Conservation (phyloP, 2,113 vertebrate genomes). For the Hoplias malabaricus region DNA sequence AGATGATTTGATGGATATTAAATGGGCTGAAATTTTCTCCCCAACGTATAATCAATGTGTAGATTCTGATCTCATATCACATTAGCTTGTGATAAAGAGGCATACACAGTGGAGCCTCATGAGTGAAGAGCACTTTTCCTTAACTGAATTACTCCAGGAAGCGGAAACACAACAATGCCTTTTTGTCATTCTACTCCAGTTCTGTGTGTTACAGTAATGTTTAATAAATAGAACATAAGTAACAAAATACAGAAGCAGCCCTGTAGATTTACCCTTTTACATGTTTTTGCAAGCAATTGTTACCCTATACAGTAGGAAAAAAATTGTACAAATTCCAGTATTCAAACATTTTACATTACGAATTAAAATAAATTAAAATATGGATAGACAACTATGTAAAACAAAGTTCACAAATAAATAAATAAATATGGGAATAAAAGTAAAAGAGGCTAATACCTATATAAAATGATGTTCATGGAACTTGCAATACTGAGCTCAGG, state of each 20-base stretch:
- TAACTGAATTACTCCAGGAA: neutral
- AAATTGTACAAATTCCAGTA: constrained; percentile 38
- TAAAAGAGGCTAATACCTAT: neutral
- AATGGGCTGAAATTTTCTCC: neutral
- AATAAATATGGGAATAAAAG: neutral
- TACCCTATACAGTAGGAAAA: constrained; percentile 30
- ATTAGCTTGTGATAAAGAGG: neutral
- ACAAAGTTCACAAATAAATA: constrained; percentile 25
- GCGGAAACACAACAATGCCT: neutral
- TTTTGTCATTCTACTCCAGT: constrained; percentile 9
- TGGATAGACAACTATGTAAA: constrained; percentile 29
- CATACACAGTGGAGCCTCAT: neutral
- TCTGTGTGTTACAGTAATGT: constrained; percentile 41
- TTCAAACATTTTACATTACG: constrained; percentile 53
- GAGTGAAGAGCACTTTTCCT: neutral
- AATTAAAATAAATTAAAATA: constrained; percentile 33
- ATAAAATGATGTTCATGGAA: neutral
- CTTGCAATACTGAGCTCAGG: constrained; percentile 16
- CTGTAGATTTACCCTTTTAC: neutral
- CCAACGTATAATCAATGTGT: too few relatives aligned
- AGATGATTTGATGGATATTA: neutral
- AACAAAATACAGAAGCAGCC: constrained; percentile 16
- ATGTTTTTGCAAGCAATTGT: constrained; percentile 11
- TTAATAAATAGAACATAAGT: constrained; percentile 56
- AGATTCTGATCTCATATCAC: neutral